Evolutionary conservation across 1,140 invertebrate genomes (phyloP).

Genomic region (Aphis gossypii): DNA sequence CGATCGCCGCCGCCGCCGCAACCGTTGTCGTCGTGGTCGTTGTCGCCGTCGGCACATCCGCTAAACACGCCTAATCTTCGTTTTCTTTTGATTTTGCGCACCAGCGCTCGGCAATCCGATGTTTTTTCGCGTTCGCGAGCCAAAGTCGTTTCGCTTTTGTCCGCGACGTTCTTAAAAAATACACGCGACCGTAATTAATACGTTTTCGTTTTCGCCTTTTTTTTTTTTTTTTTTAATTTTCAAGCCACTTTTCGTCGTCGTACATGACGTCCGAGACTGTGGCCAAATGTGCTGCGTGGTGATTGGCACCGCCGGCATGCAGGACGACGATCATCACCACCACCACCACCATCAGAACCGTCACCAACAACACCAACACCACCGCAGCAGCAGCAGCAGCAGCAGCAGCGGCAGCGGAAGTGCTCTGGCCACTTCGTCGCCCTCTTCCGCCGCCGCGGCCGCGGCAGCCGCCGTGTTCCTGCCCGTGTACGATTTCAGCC

Average conservation of each 20-base stretch:
- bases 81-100: too few species aligned
- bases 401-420: not conserved
- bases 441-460: not conserved
- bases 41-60: too few species aligned
- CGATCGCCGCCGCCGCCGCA: not conserved
- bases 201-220: too few species aligned
- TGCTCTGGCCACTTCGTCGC: not conserved
- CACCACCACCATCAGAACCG: not conserved
- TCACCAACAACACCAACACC: not conserved
- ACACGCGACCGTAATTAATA: not conserved
- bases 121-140: too few species aligned
- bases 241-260: not conserved
- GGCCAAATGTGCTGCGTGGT: constrained; percentile 56
- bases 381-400: not conserved
- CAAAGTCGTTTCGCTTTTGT: too few species aligned
- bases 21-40: too few species aligned
- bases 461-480: constrained; percentile 13
- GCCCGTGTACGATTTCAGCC: constrained; percentile 49
- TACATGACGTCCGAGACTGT: not conserved
- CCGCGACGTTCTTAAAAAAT: too few species aligned
- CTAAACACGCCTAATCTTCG: too few species aligned
- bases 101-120: too few species aligned
- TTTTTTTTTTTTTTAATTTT: not conserved
- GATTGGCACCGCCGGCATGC: constrained; percentile 48
- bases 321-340: constrained; percentile 7